Evolutionary conservation across 2,113 vertebrate genomes (phyloP).

Genomic region (Ardeotis arabs): DNA sequence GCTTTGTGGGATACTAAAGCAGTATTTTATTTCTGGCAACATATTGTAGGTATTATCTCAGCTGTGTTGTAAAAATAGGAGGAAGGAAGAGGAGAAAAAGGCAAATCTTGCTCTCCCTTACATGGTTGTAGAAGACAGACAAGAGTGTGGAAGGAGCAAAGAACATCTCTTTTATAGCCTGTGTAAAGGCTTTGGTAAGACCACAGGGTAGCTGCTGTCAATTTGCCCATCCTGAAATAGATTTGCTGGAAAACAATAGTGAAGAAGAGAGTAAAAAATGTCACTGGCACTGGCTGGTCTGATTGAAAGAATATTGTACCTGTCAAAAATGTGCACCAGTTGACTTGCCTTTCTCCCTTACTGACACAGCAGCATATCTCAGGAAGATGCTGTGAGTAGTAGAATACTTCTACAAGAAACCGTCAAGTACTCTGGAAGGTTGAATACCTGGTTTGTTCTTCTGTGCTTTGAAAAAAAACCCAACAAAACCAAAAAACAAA

Average conservation of each 20-base stretch:
- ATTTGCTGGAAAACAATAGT: neutral
- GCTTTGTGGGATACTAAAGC: conserved; percentile 4
- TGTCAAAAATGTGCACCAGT: neutral
- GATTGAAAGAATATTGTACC: neutral
- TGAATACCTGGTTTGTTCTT: neutral
- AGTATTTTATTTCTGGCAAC: conserved; percentile 31
- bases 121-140: conserved; percentile 26
- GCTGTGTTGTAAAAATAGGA: conserved; percentile 4
- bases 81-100: neutral
- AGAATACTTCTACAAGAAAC: neutral
- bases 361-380: neutral
- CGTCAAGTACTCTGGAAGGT: neutral
- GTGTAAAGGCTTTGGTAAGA: neutral
- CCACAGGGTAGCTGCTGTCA: neutral
- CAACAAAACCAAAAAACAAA: neutral
- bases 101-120: conserved; percentile 19
- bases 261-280: neutral
- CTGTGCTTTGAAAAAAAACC: neutral
- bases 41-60: conserved; percentile 36
- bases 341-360: neutral
- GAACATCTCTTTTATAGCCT: neutral
- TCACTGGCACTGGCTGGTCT: neutral
- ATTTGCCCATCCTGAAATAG: neutral
- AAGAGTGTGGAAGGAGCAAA: neutral
- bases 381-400: neutral